These are phyloP conservation scores for Anisognathus igniventris DNA, from an alignment of 2,797 vertebrate species.

Conservation along the genomic window DNA sequence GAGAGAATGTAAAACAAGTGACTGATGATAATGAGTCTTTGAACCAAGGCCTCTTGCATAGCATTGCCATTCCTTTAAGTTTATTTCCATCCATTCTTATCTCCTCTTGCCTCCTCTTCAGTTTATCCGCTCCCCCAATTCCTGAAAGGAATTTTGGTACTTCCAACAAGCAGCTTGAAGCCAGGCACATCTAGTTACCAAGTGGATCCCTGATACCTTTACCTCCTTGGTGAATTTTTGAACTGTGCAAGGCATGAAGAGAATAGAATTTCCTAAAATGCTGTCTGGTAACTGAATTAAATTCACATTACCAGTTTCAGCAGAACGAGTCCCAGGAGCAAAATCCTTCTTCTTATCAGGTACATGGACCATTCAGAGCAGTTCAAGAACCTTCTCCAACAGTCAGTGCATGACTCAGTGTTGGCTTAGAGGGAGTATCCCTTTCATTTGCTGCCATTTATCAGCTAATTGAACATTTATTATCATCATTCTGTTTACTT, in stretches of 20 bases:
- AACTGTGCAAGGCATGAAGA: not conserved
- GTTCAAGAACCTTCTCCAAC: not conserved
- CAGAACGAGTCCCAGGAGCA: not conserved
- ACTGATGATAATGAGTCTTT: slow-evolving; percentile 7
- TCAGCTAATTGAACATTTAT: not conserved
- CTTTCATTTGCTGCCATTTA: not conserved
- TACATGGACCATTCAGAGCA: not conserved
- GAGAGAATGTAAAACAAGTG: not conserved
- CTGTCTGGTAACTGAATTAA: not conserved
- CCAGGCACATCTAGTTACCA: not conserved
- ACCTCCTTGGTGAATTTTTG: not conserved
- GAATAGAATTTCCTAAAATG: not conserved
- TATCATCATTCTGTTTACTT: not conserved
- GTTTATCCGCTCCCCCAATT: not conserved
- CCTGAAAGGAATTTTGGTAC: slow-evolving; percentile 3
- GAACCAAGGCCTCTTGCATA: not conserved
- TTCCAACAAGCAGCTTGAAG: not conserved
- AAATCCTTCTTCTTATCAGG: not conserved
- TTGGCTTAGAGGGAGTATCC: not conserved
- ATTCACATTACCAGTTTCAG: not conserved
- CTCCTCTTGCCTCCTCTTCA: not conserved
- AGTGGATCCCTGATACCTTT: not conserved
- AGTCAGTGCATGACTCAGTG: not conserved
- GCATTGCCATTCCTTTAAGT: not conserved
- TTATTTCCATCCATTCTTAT: slow-evolving; percentile 39